phyloP scores from a whole-genome alignment of 1,140 invertebrate species.

The Nebria ingens region DNA sequence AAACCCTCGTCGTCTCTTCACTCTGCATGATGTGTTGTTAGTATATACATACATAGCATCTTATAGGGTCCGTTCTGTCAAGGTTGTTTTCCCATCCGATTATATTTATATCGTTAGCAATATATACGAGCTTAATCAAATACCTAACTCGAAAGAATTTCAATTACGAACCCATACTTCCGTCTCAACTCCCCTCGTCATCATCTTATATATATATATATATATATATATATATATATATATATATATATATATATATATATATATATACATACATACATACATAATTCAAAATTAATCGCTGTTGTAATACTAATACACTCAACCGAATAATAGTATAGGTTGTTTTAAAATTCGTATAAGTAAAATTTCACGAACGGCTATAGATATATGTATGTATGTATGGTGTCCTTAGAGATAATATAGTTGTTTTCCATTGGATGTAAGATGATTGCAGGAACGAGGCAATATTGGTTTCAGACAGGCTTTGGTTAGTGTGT shows the following conservation, averaged over 20 bases:
- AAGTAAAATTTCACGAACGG: not conserved
- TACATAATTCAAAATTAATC: conserved; percentile 6
- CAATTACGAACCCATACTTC: not conserved
- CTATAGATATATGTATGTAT: no score
- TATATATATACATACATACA: conserved; percentile 1
- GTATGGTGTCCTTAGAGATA: not conserved
- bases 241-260: conserved; percentile 3
- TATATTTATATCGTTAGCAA: conserved; percentile 9
- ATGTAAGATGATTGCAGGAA: not conserved
- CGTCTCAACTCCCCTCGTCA: not conserved
- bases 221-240: conserved; percentile 1
- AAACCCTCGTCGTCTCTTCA: no score
- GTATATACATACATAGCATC: not conserved
- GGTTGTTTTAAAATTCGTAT: not conserved
- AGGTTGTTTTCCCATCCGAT: conserved; percentile 9
- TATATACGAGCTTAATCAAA: conserved; percentile 7
- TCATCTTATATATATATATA: not conserved
- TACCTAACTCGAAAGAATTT: conserved; percentile 9
- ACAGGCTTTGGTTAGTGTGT: not conserved
- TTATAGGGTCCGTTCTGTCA: no score
- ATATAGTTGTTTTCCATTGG: not conserved
- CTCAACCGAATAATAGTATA: not conserved
- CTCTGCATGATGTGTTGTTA: no score
- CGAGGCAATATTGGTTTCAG: not conserved
- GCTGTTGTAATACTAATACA: conserved; percentile 9